Conservation (phyloP, 2,797 vertebrate species). For the Parambassis ranga region DNA sequence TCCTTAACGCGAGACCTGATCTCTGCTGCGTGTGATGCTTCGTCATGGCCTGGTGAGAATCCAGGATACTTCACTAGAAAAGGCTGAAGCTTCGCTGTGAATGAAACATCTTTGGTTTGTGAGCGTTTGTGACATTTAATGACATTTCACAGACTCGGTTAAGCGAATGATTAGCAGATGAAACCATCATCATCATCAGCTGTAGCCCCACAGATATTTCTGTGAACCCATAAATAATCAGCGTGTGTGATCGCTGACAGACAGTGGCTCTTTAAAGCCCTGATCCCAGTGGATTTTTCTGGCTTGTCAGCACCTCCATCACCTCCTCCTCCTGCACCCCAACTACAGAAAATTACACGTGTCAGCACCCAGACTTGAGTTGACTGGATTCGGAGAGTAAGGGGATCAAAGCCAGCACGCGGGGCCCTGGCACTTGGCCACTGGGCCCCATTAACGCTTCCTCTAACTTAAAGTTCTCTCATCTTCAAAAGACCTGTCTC, state of each 20-base stretch:
- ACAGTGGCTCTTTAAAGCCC: slow-evolving; percentile 22
- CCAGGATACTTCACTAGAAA: too few relatives aligned
- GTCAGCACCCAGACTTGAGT: slow-evolving; percentile 62
- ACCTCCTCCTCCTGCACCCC: slow-evolving; percentile 26
- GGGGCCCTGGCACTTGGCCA: slow-evolving; percentile 37
- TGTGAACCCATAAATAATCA: slow-evolving; percentile 17
- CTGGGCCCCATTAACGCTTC: slow-evolving; percentile 47
- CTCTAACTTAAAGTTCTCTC: slow-evolving; percentile 45
- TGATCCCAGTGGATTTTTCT: slow-evolving; percentile 23
- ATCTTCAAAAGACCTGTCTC: slow-evolving; percentile 50
- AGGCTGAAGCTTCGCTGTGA: too few relatives aligned
- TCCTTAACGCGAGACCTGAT: too few relatives aligned
- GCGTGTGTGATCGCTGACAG: slow-evolving; percentile 32
- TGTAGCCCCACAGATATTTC: background rate
- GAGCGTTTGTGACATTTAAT: too few relatives aligned
- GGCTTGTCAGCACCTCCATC: slow-evolving; percentile 51
- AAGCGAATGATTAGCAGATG: background rate
- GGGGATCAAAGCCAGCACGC: slow-evolving; percentile 64
- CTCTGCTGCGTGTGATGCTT: too few relatives aligned
- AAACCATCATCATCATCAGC: background rate
- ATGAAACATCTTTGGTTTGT: too few relatives aligned
- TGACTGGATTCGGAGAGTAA: slow-evolving; percentile 34
- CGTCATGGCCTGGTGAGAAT: too few relatives aligned
- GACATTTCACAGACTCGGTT: background rate
- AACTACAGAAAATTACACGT: slow-evolving; percentile 44